phyloP scores from a whole-genome alignment of 2,888 invertebrate species.

The Idaea straminata region DNA sequence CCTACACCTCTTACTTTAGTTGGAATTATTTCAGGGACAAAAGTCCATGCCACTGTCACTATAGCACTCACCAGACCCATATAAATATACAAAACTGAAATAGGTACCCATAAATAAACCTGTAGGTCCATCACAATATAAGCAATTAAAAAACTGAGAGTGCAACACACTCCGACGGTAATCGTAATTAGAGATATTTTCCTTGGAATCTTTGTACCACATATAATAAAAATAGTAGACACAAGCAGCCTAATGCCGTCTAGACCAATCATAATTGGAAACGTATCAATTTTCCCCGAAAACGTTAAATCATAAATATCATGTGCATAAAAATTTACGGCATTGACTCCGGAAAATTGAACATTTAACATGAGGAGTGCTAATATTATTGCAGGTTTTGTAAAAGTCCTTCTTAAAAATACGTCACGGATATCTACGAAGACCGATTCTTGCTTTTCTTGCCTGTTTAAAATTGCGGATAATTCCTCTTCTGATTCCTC shows the following conservation, averaged over 20 bases:
- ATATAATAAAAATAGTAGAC: conserved; percentile 7
- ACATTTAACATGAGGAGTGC: conserved; percentile 9
- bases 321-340: conserved; percentile 14
- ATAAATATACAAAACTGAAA: conserved; percentile 9
- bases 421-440: conserved; percentile 9
- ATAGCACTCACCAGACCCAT: conserved; percentile 25
- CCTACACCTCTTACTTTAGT: conserved; percentile 39
- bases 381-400: conserved; percentile 11
- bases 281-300: conserved; percentile 12
- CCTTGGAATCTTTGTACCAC: conserved; percentile 11
- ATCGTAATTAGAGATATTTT: conserved; percentile 8
- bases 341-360: conserved; percentile 14
- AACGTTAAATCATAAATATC: conserved; percentile 14
- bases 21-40: conserved; percentile 41
- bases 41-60: conserved; percentile 39
- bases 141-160: conserved; percentile 5
- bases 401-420: conserved; percentile 9
- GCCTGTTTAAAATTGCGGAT: conserved; percentile 17
- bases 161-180: conserved; percentile 8
- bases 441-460: conserved; percentile 7
- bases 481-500: conserved; percentile 34
- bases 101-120: conserved; percentile 8
- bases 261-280: conserved; percentile 11
- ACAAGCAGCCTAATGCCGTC: conserved; percentile 8
- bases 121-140: conserved; percentile 4